Evolutionary conservation across 2,113 vertebrate genomes (phyloP), one percentile per base, ranked within the genome.

Genomic region (Lota lota): DNA sequence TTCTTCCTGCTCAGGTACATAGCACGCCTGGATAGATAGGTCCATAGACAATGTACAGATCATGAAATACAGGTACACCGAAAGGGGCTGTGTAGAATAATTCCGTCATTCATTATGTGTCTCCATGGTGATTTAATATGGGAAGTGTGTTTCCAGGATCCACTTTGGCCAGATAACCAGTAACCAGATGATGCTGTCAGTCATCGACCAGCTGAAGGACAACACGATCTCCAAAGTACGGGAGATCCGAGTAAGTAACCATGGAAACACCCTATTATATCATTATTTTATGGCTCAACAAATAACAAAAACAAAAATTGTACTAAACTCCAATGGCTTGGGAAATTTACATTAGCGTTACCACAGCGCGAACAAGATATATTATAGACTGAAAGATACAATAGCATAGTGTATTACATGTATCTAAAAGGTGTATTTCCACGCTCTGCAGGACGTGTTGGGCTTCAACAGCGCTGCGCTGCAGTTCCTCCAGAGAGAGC

Each of bases 101-200:
- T 4, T 33, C 28, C 28, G 4, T 33, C 4, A 6, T 33, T 33
- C 28, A 33, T 33, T 33, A 33, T 33, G 28, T 33, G 28, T 33
- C 28, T 3, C 28, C 28, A 33, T 33, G 7, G 28, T 33, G 28
- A 5, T 6, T 33, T 33, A 33, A 5, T 33, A 33, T 33, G 2
- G 2, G 40, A 1, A 10, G 40, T 14, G 40, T 80, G 60, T 22
- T 47, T 70, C 1, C 59, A 99, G 97, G 90, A 94, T 99, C 83
- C 96, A 99, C 78, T 99, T 98, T 75, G 97, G 97, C 40, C 95
- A 94, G 84, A 96, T 99, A 85, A 95, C 94, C 77, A 91, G 94
- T 84, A 98, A 97, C 86, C 95, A 97, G 73, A 95, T 96, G 93
- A 79, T 99, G 75, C 90, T 98, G 75, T 90, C 93, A 0, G 93